These are phyloP conservation scores for Gallinago nigripennis DNA, from an alignment of 2,797 vertebrate species.

Conservation along the genomic window DNA sequence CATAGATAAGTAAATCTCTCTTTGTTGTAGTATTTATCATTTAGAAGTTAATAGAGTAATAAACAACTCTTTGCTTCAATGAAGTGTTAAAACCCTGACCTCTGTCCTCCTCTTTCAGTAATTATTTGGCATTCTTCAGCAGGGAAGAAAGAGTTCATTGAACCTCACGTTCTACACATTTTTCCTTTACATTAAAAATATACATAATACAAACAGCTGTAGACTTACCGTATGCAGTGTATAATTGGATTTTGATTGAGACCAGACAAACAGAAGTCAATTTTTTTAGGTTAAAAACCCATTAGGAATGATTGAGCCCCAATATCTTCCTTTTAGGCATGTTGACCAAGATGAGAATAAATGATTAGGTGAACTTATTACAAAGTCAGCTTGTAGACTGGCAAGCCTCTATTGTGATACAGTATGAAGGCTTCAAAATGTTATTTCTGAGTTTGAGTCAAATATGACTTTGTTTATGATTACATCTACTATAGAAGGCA, in stretches of 20 bases:
- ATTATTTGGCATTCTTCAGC: background rate
- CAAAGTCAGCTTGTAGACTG: background rate
- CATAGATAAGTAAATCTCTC: background rate
- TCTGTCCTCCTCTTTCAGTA: background rate
- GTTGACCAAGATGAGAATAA: background rate
- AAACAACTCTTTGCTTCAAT: background rate
- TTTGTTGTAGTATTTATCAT: background rate
- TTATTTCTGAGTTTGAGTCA: background rate
- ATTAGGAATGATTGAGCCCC: background rate
- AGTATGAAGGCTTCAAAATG: background rate
- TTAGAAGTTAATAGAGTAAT: background rate
- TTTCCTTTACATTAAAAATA: background rate
- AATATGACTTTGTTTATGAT: background rate
- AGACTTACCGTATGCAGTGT: background rate
- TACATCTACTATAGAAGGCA: background rate
- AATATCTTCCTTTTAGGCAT: background rate
- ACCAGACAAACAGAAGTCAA: background rate
- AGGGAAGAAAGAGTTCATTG: background rate
- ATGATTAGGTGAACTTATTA: background rate
- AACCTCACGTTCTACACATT: background rate
- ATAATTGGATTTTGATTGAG: slow-evolving; percentile 18
- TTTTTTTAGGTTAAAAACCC: background rate
- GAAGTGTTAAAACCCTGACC: background rate
- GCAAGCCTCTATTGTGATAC: background rate
- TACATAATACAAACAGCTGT: background rate